Conservation (phyloP, 2,888 invertebrate genomes). For the Epirrhoe alternata region DNA sequence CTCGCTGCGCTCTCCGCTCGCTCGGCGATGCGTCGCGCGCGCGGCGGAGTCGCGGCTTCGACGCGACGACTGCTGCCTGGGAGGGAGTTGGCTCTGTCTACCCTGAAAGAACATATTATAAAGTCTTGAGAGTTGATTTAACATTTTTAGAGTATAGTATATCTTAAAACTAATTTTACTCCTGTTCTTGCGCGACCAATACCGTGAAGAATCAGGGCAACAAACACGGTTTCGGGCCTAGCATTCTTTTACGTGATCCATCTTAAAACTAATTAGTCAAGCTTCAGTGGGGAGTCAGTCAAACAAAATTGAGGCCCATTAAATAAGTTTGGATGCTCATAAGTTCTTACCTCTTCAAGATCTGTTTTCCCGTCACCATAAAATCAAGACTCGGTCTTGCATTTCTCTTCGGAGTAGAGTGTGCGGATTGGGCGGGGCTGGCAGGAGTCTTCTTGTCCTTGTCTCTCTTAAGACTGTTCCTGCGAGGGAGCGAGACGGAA, state of each 20-base stretch:
- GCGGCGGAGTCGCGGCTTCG: conserved; percentile 41
- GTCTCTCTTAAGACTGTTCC: conserved; percentile 61
- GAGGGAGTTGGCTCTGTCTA: conserved; percentile 73
- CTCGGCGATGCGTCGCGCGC: conserved; percentile 23
- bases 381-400: conserved; percentile 65
- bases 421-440: conserved; percentile 43
- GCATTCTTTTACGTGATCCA: too few species aligned
- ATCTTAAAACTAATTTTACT: too few species aligned
- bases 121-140: too few species aligned
- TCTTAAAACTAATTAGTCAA: too few species aligned
- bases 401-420: conserved; percentile 64
- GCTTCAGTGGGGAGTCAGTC: too few species aligned
- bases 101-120: too few species aligned
- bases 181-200: too few species aligned
- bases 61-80: conserved; percentile 65
- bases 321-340: too few species aligned
- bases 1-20: conserved; percentile 57
- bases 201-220: too few species aligned
- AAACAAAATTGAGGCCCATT: too few species aligned
- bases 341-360: conserved; percentile 63
- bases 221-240: too few species aligned
- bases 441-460: conserved; percentile 42
- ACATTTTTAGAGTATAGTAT: too few species aligned
- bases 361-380: conserved; percentile 71
- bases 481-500: conserved; percentile 63